A percentile compares a stretch with the other conserved stretches of the same genome.
These are phyloP conservation scores for Diachasma alloeum DNA, from an alignment of 1,140 invertebrate genomes.

Conservation along the genomic window DNA sequence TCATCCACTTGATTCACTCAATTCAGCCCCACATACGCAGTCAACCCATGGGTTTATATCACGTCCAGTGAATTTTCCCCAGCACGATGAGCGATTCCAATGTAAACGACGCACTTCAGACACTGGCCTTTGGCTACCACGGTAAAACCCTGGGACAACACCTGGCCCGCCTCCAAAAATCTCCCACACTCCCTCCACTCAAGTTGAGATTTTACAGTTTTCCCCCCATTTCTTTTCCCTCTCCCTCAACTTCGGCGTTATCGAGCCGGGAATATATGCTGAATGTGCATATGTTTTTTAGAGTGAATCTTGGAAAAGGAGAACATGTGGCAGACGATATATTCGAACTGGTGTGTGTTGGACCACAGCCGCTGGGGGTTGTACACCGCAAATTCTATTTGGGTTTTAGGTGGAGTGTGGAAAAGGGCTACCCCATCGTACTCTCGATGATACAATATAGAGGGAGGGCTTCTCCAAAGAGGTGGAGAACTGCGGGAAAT, in stretches of 20 bases:
- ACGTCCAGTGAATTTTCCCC: constrained; percentile 28
- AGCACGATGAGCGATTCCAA: constrained; percentile 43
- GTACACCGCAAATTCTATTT: constrained; percentile 60
- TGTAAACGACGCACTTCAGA: constrained; percentile 46
- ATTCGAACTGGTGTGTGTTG: constrained; percentile 20
- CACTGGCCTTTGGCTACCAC: constrained; percentile 45
- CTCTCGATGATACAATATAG: neutral
- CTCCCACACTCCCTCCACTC: neutral
- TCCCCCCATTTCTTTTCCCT: neutral
- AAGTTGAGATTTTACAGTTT: neutral
- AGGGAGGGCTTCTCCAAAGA: neutral
- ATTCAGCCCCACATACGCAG: neutral
- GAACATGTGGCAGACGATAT: constrained; percentile 13
- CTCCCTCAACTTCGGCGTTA: neutral
- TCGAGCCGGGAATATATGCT: neutral
- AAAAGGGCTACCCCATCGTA: constrained; percentile 43
- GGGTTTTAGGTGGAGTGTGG: constrained; percentile 38
- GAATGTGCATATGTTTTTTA: constrained; percentile 2
- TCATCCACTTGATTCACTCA: neutral
- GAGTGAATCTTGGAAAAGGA: neutral
- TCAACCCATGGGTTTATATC: neutral
- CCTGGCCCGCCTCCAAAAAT: constrained; percentile 23
- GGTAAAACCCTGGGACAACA: constrained; percentile 43
- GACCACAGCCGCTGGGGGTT: constrained; percentile 9
- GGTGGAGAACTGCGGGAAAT: neutral